phyloP scores from a whole-genome alignment of 2,113 vertebrate species.

The Mionectes macconnelli region DNA sequence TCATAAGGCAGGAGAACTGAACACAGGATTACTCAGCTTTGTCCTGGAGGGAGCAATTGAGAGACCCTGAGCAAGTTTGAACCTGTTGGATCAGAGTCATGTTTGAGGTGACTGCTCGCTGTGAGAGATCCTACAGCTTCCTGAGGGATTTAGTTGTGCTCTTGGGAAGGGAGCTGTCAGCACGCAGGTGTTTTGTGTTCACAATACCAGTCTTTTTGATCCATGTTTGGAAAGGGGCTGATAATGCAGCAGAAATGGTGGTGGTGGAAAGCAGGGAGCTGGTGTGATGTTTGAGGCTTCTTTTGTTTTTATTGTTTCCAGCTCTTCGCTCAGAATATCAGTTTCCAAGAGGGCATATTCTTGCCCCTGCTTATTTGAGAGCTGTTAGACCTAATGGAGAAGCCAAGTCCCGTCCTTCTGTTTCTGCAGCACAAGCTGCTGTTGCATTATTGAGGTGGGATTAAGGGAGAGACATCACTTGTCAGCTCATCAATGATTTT shows the following conservation, averaged over 20 bases:
- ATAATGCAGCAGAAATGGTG: background rate
- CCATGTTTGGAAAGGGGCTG: background rate
- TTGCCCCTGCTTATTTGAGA: background rate
- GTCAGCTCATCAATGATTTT: background rate
- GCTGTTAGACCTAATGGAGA: background rate
- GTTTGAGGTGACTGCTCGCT: background rate
- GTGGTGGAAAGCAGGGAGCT: background rate
- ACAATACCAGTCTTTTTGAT: background rate
- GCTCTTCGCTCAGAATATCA: background rate
- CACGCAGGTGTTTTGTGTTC: background rate
- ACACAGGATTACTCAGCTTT: background rate
- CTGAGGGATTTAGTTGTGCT: background rate
- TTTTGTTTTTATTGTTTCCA: background rate
- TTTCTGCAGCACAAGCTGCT: background rate
- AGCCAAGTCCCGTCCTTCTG: background rate
- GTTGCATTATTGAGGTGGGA: background rate
- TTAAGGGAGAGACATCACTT: background rate
- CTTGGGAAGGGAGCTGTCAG: background rate
- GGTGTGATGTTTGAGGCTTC: rapidly evolving
- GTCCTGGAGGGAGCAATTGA: background rate
- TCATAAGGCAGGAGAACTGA: background rate
- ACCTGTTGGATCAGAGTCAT: background rate
- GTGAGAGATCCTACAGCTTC: background rate
- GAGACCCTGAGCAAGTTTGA: background rate
- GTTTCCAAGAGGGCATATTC: background rate